phyloP scores from a whole-genome alignment of 2,113 vertebrate genomes.

The Mormyrus iriodes region DNA sequence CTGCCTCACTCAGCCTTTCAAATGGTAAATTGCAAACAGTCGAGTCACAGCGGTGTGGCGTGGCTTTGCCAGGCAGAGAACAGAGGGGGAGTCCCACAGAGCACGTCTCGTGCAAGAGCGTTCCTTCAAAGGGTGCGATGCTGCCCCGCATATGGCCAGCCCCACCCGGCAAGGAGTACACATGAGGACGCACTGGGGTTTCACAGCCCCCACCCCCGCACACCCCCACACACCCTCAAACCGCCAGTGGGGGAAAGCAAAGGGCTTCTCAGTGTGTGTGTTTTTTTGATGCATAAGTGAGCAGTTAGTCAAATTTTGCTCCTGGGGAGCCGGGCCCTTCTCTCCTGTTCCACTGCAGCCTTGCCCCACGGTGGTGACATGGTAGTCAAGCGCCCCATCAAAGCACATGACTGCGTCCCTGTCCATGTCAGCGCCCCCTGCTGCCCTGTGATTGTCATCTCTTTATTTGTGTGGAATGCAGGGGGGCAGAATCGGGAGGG shows the following conservation, averaged over 20 bases:
- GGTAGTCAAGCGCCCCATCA: neutral
- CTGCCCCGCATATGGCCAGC: neutral
- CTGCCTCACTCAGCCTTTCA: neutral
- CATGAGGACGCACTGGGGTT: neutral
- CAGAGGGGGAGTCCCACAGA: neutral
- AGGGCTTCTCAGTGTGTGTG: neutral
- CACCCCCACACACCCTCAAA: neutral
- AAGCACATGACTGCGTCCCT: neutral
- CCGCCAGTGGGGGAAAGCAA: neutral
- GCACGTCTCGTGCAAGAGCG: neutral
- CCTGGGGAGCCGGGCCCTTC: neutral
- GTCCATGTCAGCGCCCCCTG: neutral
- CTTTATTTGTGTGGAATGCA: neutral
- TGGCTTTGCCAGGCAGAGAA: neutral
- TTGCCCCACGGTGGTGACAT: neutral
- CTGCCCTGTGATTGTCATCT: neutral
- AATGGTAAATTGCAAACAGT: conserved; percentile 14
- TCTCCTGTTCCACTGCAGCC: neutral
- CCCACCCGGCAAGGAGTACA: neutral
- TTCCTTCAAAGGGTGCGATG: neutral
- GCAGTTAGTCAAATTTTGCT: neutral
- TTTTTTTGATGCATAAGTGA: neutral
- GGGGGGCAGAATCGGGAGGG: neutral
- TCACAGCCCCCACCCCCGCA: neutral
- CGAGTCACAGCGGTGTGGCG: neutral